Conservation (phyloP, 2,113 vertebrate species). For the Alosa alosa region DNA sequence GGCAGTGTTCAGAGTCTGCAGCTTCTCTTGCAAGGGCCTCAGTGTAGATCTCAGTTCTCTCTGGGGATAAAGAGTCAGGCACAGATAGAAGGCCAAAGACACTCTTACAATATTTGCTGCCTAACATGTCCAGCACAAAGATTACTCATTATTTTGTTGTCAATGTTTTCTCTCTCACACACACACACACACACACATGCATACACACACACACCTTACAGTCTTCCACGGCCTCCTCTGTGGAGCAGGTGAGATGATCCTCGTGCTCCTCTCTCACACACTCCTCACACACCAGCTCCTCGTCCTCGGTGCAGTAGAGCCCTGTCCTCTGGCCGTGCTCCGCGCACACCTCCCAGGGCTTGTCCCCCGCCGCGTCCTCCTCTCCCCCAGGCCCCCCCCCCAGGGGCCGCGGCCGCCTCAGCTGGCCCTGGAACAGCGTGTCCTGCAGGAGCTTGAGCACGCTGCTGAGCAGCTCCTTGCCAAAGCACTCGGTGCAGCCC, state of each 20-base stretch:
- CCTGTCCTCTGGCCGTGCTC: slow-evolving; percentile 43
- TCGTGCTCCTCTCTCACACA: slow-evolving; percentile 52
- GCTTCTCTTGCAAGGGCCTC: slow-evolving; percentile 47
- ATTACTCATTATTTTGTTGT: background rate
- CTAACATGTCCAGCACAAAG: background rate
- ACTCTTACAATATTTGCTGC: background rate
- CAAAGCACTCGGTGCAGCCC: slow-evolving; percentile 55
- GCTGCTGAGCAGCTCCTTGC: slow-evolving; percentile 48
- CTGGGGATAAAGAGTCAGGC: slow-evolving; percentile 23
- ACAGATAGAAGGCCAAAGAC: background rate
- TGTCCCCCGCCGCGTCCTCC: background rate
- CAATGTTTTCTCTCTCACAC: background rate
- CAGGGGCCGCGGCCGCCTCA: slow-evolving; percentile 24
- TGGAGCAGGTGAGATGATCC: slow-evolving; percentile 46
- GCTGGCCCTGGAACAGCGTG: slow-evolving; percentile 52
- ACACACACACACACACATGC: background rate
- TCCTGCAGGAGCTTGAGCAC: slow-evolving; percentile 51
- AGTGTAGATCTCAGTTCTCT: slow-evolving; percentile 44
- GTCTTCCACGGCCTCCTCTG: slow-evolving; percentile 48
- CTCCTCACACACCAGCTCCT: slow-evolving; percentile 48
- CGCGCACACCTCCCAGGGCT: slow-evolving; percentile 28
- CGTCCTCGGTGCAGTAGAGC: slow-evolving; percentile 55
- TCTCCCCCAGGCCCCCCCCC: background rate
- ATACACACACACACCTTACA: slow-evolving; percentile 50
- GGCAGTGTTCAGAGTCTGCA: slow-evolving; percentile 45